Evolutionary conservation across 2,888 invertebrate species (phyloP), one percentile per base, ranked within the genome.

Genomic region (Hemistola chrysoprasaria): DNA sequence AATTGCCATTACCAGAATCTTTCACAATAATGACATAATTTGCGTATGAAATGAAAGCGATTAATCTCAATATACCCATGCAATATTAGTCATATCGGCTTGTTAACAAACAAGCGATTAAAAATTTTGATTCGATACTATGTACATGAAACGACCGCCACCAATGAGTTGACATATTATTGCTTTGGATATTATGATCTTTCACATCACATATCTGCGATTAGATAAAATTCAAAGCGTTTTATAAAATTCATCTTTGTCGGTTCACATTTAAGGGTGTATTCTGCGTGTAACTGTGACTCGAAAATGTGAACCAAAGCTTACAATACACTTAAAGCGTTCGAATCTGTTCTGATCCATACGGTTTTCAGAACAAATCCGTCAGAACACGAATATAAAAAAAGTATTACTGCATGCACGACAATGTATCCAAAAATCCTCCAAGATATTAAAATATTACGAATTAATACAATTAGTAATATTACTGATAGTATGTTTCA

Each of bases 321-420:
- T 67, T 71, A 71, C 73, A 67, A 73, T 83, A 87, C 85, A 85
- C 63, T 80, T 71, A 83, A 86, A 87, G 87, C 86, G 60, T 56
- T 58, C 48, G 66, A 78, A 78, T 69, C 65, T 59, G 67, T 57
- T 67, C 64, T 65, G 69, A 72, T 65, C 59, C 50, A 30, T 38
- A 32, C 23, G 31, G 47, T 54, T 57, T 54, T 69, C 69, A 69
- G 74, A 72, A 69, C 62, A 64, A 72, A 70, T 74, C 72, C 74
- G 59, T 62, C 67, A 65, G 69, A 76, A 71, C 74, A 86, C 79
- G 72, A 80, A 63, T 71, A 62, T 69, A 75, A 73, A 55, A 66
- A 74, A 75, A 16, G 16, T 65, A 70, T 66, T 77, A 82, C 76
- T 73, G 81, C 87, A 87, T 87, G 87, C 87, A 87, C 74, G 77